Percentiles rank a stretch among this genome's conserved stretches.
phyloP scores from a whole-genome alignment of 2,113 vertebrate genomes.

The Phyllostomus discolor region DNA sequence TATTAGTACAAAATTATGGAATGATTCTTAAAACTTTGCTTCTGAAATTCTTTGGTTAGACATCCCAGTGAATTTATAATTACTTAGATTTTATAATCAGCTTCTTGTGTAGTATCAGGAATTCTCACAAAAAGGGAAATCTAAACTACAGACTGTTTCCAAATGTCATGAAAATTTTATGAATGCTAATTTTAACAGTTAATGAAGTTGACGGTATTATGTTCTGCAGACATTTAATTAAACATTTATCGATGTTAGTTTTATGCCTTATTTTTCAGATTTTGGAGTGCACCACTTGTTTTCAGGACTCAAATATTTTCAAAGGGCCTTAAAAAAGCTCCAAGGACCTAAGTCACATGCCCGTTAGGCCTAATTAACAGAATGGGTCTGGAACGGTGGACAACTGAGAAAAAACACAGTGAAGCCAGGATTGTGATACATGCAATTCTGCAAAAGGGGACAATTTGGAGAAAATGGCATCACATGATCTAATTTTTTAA shows the following conservation, averaged over 20 bases:
- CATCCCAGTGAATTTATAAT: background rate
- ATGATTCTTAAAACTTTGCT: background rate
- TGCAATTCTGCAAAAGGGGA: background rate
- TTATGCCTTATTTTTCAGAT: background rate
- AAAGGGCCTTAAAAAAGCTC: background rate
- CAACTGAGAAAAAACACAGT: background rate
- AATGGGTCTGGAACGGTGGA: background rate
- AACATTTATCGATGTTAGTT: constrained; percentile 16
- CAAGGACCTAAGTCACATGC: background rate
- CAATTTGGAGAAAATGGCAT: background rate
- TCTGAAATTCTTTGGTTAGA: constrained; percentile 24
- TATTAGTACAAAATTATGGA: background rate
- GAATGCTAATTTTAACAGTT: constrained; percentile 58
- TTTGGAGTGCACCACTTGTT: background rate
- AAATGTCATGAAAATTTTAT: constrained; percentile 55
- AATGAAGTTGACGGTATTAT: constrained; percentile 37
- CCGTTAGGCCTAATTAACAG: background rate
- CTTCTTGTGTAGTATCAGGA: background rate
- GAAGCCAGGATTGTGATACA: background rate
- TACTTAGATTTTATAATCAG: constrained; percentile 24
- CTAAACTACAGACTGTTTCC: constrained; percentile 14
- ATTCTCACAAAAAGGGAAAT: constrained; percentile 40
- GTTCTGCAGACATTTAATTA: constrained; percentile 39
- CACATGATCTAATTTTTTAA: background rate
- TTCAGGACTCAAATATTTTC: constrained; percentile 25